A percentile compares a stretch with the other conserved stretches of the same genome.
Evolutionary conservation across 2,888 invertebrate species (phyloP).

Genomic region (Drosophila siamana): DNA sequence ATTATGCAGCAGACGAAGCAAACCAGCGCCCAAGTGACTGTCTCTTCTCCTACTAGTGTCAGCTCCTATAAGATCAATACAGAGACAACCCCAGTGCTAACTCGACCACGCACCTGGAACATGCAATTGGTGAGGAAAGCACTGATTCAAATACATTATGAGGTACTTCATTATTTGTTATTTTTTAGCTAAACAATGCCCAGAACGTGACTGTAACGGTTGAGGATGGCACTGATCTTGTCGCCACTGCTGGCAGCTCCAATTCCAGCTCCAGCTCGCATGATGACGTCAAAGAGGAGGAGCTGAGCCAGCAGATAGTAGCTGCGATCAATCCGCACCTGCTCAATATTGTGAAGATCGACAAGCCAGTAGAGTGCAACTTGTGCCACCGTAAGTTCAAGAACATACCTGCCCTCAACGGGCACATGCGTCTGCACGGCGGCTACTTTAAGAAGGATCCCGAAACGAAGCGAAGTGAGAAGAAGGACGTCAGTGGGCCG

Average conservation of each 20-base stretch:
- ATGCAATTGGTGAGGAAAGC: slow-evolving; percentile 85
- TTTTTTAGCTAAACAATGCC: slow-evolving; percentile 69
- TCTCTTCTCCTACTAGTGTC: slow-evolving; percentile 84
- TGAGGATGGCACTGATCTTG: slow-evolving; percentile 76
- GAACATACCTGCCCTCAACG: slow-evolving; percentile 98
- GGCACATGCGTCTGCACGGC: slow-evolving; percentile 98
- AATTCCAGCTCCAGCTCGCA: slow-evolving; percentile 68
- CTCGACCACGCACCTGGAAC: slow-evolving; percentile 87
- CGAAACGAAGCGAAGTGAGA: slow-evolving; percentile 93
- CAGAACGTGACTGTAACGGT: slow-evolving; percentile 83
- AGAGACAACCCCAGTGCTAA: slow-evolving; percentile 54
- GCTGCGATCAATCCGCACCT: slow-evolving; percentile 82
- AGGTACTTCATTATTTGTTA: not conserved
- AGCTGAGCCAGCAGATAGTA: slow-evolving; percentile 76
- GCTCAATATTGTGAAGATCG: slow-evolving; percentile 86
- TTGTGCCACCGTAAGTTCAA: slow-evolving; percentile 98
- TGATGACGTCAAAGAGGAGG: slow-evolving; percentile 73
- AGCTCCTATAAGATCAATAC: slow-evolving; percentile 83
- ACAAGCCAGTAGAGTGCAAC: slow-evolving; percentile 97
- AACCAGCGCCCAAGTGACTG: slow-evolving; percentile 86
- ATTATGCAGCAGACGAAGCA: slow-evolving; percentile 92
- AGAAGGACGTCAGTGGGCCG: slow-evolving; percentile 92
- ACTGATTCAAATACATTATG: not conserved
- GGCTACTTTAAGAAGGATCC: slow-evolving; percentile 98
- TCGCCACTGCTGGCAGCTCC: slow-evolving; percentile 64